Evolutionary conservation across 2,797 vertebrate species (phyloP).

Genomic region (Petrocephalus schoutedeni): DNA sequence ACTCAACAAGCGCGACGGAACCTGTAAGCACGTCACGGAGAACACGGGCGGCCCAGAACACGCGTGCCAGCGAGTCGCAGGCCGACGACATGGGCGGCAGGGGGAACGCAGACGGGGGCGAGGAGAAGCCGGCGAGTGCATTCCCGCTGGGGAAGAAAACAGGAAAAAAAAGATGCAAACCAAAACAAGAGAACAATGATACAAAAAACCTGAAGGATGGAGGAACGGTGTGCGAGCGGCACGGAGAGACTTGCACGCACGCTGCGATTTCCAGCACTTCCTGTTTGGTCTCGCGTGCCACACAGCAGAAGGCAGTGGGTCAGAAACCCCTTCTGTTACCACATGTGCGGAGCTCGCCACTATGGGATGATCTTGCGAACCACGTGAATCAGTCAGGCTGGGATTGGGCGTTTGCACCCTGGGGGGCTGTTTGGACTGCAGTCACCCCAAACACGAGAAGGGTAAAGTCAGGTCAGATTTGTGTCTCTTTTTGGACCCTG

Average conservation of each 20-base stretch:
- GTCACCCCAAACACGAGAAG: neutral
- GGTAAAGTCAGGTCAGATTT: neutral
- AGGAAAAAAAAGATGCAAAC: neutral
- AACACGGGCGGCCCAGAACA: neutral
- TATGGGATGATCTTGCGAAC: neutral
- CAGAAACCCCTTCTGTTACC: neutral
- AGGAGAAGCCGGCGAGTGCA: neutral
- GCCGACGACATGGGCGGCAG: neutral
- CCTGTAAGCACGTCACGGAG: neutral
- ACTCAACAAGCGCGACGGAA: neutral
- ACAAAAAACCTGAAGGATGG: neutral
- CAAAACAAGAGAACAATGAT: neutral
- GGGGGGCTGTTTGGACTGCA: neutral
- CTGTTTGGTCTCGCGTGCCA: neutral
- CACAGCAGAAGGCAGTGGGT: neutral
- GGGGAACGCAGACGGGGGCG: neutral
- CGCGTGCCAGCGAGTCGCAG: neutral
- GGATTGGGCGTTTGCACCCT: neutral
- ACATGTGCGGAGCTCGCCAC: neutral
- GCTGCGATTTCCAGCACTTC: neutral
- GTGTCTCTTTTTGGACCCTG: neutral
- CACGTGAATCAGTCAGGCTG: neutral
- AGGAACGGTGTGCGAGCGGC: neutral
- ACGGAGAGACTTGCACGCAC: neutral
- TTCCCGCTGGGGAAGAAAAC: neutral